A percentile compares a stretch with the other conserved stretches of the same genome.
Conservation (phyloP, 2,888 invertebrate species). For the Horisme vitalbata region DNA sequence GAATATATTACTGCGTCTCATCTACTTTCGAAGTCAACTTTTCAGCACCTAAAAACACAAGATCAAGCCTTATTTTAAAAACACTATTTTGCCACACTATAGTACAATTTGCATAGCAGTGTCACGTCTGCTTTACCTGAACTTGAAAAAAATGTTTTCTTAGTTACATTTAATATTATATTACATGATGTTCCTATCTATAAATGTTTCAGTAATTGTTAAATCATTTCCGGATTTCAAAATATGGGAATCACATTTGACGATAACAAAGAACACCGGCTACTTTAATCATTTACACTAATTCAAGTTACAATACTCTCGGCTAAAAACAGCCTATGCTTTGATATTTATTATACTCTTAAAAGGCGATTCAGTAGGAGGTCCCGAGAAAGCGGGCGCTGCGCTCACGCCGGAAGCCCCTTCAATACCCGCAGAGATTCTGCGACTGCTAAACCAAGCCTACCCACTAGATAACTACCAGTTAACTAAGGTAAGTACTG, state of each 20-base stretch:
- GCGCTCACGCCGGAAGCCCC: slow-evolving; percentile 50
- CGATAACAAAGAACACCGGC: slow-evolving; percentile 7
- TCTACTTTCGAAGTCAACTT: no score
- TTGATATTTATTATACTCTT: slow-evolving; percentile 29
- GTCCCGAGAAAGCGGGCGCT: slow-evolving; percentile 47
- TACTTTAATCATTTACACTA: slow-evolving; percentile 2
- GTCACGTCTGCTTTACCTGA: no score
- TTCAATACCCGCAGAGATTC: slow-evolving; percentile 47
- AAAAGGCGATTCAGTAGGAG: slow-evolving; percentile 47
- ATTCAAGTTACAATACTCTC: slow-evolving; percentile 6
- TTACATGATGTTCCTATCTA: no score
- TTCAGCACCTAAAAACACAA: no score
- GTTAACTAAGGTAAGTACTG: slow-evolving; percentile 46
- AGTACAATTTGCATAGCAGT: no score
- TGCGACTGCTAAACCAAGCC: slow-evolving; percentile 37
- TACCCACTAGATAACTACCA: slow-evolving; percentile 39
- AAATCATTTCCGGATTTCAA: not conserved
- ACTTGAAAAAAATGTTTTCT: no score
- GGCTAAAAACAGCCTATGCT: slow-evolving; percentile 12
- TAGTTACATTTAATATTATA: no score
- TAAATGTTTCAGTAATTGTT: no score
- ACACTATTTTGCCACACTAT: no score
- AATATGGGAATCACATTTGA: not conserved
- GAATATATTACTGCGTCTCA: no score
- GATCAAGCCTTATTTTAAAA: no score